phyloP scores from a whole-genome alignment of 1,140 invertebrate genomes.

The Lepidurus packardi region DNA sequence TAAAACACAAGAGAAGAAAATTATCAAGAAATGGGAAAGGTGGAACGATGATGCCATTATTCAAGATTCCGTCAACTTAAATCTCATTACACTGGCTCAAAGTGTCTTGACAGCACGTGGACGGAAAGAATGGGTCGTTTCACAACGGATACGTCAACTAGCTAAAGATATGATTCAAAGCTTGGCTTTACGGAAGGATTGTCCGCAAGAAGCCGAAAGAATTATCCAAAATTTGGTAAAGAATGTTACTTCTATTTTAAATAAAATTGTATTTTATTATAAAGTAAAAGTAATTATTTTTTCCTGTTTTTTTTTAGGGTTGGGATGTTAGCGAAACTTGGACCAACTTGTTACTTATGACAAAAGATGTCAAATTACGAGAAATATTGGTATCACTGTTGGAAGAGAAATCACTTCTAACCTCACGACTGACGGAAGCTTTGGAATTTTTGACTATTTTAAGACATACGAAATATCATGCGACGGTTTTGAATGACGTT shows the following conservation, averaged over 20 bases:
- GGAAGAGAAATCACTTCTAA: background rate
- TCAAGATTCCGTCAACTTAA: background rate
- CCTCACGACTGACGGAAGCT: background rate
- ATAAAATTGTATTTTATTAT: too few species aligned
- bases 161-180: constrained; percentile 13
- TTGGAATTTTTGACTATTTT: background rate
- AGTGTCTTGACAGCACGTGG: background rate
- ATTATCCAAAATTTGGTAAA: background rate
- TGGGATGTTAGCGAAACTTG: background rate
- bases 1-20: constrained; percentile 1
- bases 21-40: constrained; percentile 8
- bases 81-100: background rate
- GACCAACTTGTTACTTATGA: background rate
- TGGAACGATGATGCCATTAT: constrained; percentile 18
- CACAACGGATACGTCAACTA: background rate
- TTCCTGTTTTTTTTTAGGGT: background rate
- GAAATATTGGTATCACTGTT: background rate
- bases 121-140: background rate
- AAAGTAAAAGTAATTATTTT: too few species aligned
- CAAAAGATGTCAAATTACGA: background rate
- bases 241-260: background rate
- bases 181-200: constrained; percentile 1
- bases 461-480: constrained; percentile 15
- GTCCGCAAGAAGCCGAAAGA: background rate
- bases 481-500: background rate